Percentiles rank a stretch among this genome's conserved stretches.
phyloP scores from a whole-genome alignment of 2,888 invertebrate species.

The Leptothorax acervorum region DNA sequence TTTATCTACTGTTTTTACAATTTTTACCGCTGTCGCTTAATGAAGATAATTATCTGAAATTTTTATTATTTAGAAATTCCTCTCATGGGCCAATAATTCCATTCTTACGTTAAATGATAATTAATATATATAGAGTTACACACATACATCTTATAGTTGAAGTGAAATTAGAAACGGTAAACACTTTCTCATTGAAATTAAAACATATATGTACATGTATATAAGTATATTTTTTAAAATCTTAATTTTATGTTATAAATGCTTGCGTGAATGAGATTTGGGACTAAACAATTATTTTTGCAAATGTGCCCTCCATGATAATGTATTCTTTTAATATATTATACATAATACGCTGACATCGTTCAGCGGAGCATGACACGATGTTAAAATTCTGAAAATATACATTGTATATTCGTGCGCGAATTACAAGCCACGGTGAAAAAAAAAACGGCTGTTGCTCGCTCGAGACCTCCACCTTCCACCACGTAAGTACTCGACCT shows the following conservation, averaged over 20 bases:
- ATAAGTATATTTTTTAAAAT: neutral
- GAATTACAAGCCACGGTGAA: neutral
- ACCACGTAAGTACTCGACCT: neutral
- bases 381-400: slow-evolving; percentile 23
- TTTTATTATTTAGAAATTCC: neutral
- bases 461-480: neutral
- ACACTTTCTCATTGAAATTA: neutral
- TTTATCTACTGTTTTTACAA: neutral
- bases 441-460: neutral
- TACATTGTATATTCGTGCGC: neutral
- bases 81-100: neutral
- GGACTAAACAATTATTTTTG: slow-evolving; percentile 21
- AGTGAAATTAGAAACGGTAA: neutral
- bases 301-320: slow-evolving; percentile 2
- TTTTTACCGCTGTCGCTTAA: neutral
- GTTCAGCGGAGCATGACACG: neutral
- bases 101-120: neutral
- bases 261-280: slow-evolving; percentile 4
- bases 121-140: neutral
- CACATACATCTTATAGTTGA: neutral
- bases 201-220: neutral
- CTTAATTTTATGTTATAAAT: slow-evolving; percentile 14
- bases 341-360: slow-evolving; percentile 21
- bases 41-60: slow-evolving; percentile 3
- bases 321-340: slow-evolving; percentile 16